Percentiles rank a stretch among this genome's conserved stretches.
These are phyloP conservation scores for Phalloptychus januarius DNA, from an alignment of 2,797 vertebrate genomes.

Conservation along the genomic window DNA sequence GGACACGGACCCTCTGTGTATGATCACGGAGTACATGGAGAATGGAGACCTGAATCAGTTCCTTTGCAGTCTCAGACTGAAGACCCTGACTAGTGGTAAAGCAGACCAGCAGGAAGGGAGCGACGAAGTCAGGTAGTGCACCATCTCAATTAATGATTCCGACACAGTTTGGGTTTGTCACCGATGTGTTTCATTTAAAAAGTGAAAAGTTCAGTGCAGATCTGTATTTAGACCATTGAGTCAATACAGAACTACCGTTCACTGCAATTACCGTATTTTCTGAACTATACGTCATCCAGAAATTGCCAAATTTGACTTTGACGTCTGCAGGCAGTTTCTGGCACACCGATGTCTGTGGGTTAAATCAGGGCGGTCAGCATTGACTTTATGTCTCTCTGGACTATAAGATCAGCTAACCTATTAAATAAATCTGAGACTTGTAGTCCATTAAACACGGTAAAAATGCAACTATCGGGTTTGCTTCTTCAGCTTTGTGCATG, in stretches of 20 bases:
- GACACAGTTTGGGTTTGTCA: not conserved
- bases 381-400: too few relatives aligned
- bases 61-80: conserved; percentile 86
- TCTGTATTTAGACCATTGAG: not conserved
- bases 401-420: too few relatives aligned
- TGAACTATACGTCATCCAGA: too few relatives aligned
- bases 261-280: not conserved
- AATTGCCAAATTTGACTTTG: too few relatives aligned
- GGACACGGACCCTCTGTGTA: conserved; percentile 91
- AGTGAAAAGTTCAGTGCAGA: not conserved
- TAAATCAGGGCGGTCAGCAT: too few relatives aligned
- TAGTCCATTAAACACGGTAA: not conserved
- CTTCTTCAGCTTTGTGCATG: not conserved
- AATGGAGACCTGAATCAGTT: conserved; percentile 99
- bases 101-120: conserved; percentile 42
- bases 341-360: too few relatives aligned
- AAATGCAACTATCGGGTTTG: not conserved
- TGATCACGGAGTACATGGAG: conserved; percentile 99
- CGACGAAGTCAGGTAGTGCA: conserved; percentile 82
- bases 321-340: too few relatives aligned
- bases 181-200: not conserved
- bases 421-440: too few relatives aligned
- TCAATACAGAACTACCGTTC: not conserved
- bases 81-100: conserved; percentile 45
- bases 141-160: not conserved